Conservation (phyloP, 2,888 invertebrate genomes). For the Orgyia antiqua region DNA sequence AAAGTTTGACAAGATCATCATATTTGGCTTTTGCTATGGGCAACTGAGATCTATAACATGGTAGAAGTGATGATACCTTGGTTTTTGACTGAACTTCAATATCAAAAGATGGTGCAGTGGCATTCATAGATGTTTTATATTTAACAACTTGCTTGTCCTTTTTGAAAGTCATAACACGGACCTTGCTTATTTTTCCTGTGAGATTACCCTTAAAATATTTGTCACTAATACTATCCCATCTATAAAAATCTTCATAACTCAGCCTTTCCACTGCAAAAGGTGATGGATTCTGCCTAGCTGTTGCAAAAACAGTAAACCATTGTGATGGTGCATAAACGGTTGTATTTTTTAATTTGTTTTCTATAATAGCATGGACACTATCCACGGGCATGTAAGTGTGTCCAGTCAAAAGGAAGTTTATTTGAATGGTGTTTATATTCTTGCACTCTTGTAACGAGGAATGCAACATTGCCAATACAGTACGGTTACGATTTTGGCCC, state of each 20-base stretch:
- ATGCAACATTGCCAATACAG: neutral
- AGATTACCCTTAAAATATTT: conserved; percentile 5
- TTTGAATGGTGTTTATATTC: conserved; percentile 2
- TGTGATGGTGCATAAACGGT: conserved; percentile 33
- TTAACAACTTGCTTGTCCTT: neutral
- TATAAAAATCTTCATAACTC: conserved; percentile 8
- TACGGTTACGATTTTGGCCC: neutral
- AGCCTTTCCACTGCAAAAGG: conserved; percentile 6
- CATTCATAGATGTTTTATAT: conserved; percentile 3
- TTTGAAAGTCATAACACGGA: conserved; percentile 3
- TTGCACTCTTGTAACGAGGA: neutral
- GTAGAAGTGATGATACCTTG: conserved; percentile 11
- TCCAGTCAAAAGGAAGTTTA: conserved; percentile 26
- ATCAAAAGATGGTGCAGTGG: conserved; percentile 6
- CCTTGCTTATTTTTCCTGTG: conserved; percentile 5
- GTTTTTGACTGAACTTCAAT: conserved; percentile 18
- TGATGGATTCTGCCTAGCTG: conserved; percentile 11
- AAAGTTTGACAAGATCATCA: conserved; percentile 17
- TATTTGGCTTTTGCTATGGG: conserved; percentile 16
- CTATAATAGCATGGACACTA: conserved; percentile 29
- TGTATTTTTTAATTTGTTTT: conserved; percentile 21
- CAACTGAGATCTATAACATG: conserved; percentile 17
- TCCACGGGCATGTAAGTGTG: conserved; percentile 41
- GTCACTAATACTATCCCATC: conserved; percentile 6
- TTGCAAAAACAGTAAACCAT: conserved; percentile 28